Base-by-base conservation (phyloP, 2,797 vertebrate species). In the Macroramphosus scolopax region DNA sequence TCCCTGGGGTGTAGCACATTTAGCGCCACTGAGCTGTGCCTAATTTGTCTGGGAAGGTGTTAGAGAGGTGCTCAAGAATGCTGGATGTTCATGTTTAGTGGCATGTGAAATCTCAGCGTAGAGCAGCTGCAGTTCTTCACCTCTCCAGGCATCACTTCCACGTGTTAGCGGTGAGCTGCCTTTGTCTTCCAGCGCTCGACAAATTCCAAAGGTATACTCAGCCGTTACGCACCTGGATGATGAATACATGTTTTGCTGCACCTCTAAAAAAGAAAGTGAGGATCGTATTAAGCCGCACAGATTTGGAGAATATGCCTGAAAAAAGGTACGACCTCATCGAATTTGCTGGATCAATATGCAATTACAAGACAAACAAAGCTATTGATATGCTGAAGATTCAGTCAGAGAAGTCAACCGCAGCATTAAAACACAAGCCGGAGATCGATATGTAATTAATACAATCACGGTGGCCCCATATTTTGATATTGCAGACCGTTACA, bases 21-120 rank as follows among this genome's bases (percentile, higher is more conserved):
- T 79, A 81, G 74, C 63, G 75, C 57, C 61, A 77, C 72, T 78
- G 77, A 80, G 72, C 80, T 84, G 81, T 85, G 82, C 81, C 86
- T 88, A 87, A 88, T 87, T 84, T 88, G 82, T 87, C 87, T 78
- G 78, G 65, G 78, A 84, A 85, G 83, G 83, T 85, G 84, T 82
- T 78, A 37, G 62, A 75, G 67, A 77, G 72, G 68, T 79, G 68
- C 69, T 78, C 65, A 62, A 70, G 70, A 78, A 81, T 74, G 75
- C 68, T 72, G 58, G 65, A 65, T 80, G 71, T 49, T 84, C 60
- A 53, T 78, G 72, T 85, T 83, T 79, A 75, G 72, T 68, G 70
- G 81, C 63, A 72, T 68, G 72, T 81, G 80, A 85, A 82, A 74
- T 78, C 72, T 77, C 60, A 46, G 31, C n/a, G 44, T 48, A 28